Evolutionary conservation across 2,888 invertebrate genomes (phyloP), one percentile per base, ranked within the genome.

Genomic region (Aradus depressus): DNA sequence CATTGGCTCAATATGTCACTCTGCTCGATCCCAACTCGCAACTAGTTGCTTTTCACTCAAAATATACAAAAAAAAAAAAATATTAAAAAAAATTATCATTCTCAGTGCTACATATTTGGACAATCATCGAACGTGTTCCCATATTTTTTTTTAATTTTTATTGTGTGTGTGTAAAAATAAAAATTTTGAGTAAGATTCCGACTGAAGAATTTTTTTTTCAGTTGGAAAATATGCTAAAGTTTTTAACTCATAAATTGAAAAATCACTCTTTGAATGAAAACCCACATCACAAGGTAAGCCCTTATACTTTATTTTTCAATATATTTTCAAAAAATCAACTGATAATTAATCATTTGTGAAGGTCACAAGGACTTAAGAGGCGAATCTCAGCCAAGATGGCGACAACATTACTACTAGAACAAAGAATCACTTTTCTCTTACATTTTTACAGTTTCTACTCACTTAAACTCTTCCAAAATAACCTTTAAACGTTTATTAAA

Each of bases 191-290:
- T n/a, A n/a, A 31, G 31, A 31, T 10, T n/a, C 8, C 10, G 8
- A 31, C 31, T 8, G 31, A 10, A 31, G 12, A n/a, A n/a, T 31
- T 8, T 8, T 31, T 31, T 31, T n/a, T 8, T 31, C n/a, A n/a
- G 31, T 19, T 26, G 67, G 67, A 75, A 77, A 81, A 78, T 77
- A 85, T 85, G 84, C 81, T 85, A 73, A 84, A 83, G 74, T 84
- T 83, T 74, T 76, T 86, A 68, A 85, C 85, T 65, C 81, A 84
- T 72, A 86, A 86, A 75, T 75, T 86, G 70, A 80, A 81, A 73
- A 82, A 83, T 69, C 85, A 86, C 72, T 84, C 84, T 69, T 77
- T 86, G 72, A 84, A 84, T 76, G 85, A 86, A 75, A 55, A 52
- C 52, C 59, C 55, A 31, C 52, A 53, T 39, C 56, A 58, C 38